Evolutionary conservation across 2,888 invertebrate species (phyloP).

Genomic region (Geotrupes spiniger): DNA sequence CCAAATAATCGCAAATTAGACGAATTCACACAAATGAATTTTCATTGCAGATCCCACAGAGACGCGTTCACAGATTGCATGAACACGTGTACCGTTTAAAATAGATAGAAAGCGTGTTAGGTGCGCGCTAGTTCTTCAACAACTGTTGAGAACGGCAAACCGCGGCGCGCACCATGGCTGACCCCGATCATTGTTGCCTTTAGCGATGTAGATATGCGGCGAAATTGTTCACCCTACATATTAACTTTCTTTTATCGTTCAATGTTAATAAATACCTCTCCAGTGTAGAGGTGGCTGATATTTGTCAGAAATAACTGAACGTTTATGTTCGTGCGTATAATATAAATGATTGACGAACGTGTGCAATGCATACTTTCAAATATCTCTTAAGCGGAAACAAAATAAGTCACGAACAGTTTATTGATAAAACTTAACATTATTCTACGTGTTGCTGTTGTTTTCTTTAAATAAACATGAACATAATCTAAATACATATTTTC

Average conservation of each 20-base stretch:
- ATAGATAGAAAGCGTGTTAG: slow-evolving; percentile 20
- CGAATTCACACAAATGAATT: too few species aligned
- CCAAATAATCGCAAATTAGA: too few species aligned
- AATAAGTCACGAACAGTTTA: too few species aligned
- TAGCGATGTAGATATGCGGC: slow-evolving; percentile 21
- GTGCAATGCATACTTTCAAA: too few species aligned
- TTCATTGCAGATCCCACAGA: too few species aligned
- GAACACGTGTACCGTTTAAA: slow-evolving; percentile 23
- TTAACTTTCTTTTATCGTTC: slow-evolving; percentile 27
- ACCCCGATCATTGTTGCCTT: slow-evolving; percentile 32
- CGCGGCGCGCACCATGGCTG: slow-evolving; percentile 26
- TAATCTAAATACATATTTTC: too few species aligned
- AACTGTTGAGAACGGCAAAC: slow-evolving; percentile 25
- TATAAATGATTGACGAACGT: too few species aligned
- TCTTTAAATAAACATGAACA: too few species aligned
- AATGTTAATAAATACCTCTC: background rate
- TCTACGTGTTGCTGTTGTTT: too few species aligned
- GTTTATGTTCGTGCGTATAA: background rate
- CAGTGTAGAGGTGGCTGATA: background rate
- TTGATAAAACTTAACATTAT: too few species aligned
- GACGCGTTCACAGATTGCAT: background rate
- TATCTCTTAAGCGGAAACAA: too few species aligned
- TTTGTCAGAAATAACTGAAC: background rate
- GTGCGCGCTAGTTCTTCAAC: slow-evolving; percentile 22
- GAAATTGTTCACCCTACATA: slow-evolving; percentile 24